Evolutionary conservation across 2,113 vertebrate genomes (phyloP), one percentile per base, ranked within the genome.

Genomic region (Lepus timidus): DNA sequence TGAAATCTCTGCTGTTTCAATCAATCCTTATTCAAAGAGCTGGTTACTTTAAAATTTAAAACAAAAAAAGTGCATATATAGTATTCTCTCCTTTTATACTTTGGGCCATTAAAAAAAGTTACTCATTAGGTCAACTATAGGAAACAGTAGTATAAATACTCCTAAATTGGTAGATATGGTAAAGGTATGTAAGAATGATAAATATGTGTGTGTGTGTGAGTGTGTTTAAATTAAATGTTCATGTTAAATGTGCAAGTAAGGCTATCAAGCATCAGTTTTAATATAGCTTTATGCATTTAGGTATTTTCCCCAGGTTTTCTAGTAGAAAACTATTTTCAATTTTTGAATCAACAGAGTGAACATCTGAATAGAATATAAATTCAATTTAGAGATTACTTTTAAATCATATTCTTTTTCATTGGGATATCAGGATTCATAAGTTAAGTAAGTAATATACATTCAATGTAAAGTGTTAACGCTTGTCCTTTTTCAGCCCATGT

Each of bases 341-440:
- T 87, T 95, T 90, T 22, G 93, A 55, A 29, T 51, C 20, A 62
- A 68, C 10, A 80, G n/a, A 75, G 62, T 80, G 12, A 87, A 31
- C 1, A 52, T 81, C 87, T 82, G 4, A 76, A 76, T 10, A 75
- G 8, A 94, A 93, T 16, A 6, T 3, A 91, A 79, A 65, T 88
- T 20, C 2, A 85, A 76, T 4, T 65, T 93, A 91, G 16, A 51
- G 9, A 29, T 65, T 80, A 52, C 23, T 80, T 89, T 79, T 44
- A 81, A 55, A 51, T 36, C 20, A 36, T n/a, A n/a, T 74, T 9
- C 64, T 73, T 94, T 64, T 93, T 10, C 80, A 22, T 81, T 78
- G n/a, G 19, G 3, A 3, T 6, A 78, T 68, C 62, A 74, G 1
- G 1, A 51, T 67, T 4, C 76, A 92, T 61, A 74, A 4, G 61